Evolutionary conservation across 2,113 vertebrate species (phyloP).

Genomic region (Onychorhynchus coronatus): DNA sequence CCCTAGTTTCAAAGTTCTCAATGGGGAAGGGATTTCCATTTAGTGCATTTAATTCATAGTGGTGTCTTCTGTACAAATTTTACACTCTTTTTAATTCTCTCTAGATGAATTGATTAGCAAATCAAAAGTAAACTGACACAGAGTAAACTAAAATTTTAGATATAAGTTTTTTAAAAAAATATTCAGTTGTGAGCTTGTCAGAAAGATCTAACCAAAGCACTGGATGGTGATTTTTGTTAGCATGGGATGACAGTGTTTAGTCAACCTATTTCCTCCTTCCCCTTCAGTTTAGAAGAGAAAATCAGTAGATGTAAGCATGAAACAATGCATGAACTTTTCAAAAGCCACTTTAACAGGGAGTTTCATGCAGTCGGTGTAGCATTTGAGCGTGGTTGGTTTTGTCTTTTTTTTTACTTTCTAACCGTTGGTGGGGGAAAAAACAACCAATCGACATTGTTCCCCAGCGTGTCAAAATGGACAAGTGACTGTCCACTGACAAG

Average conservation of each 20-base stretch:
- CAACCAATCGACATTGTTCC: accelerated
- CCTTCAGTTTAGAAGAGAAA: conserved; percentile 23
- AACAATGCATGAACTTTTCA: conserved; percentile 44
- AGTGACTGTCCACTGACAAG: not conserved
- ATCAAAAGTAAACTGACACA: not conserved
- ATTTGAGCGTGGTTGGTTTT: not conserved
- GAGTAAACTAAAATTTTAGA: not conserved
- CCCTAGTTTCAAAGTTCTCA: conserved; percentile 38
- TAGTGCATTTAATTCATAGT: not conserved
- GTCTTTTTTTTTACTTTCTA: not conserved
- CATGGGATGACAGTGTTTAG: not conserved
- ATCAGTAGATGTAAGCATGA: not conserved
- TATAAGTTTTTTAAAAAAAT: not conserved
- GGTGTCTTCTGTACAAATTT: not conserved
- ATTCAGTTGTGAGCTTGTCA: not conserved
- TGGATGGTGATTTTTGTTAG: conserved; percentile 44
- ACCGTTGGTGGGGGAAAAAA: accelerated
- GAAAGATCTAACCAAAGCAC: not conserved
- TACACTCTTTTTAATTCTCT: not conserved
- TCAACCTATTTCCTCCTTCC: not conserved
- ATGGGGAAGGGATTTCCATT: conserved; percentile 25
- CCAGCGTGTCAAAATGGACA: not conserved
- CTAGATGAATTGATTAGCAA: not conserved
- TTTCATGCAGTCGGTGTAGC: not conserved
- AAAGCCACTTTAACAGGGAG: conserved; percentile 47